Evolutionary conservation across 2,888 invertebrate genomes (phyloP), one percentile per base, ranked within the genome.

Genomic region (Eupsilia transversa): DNA sequence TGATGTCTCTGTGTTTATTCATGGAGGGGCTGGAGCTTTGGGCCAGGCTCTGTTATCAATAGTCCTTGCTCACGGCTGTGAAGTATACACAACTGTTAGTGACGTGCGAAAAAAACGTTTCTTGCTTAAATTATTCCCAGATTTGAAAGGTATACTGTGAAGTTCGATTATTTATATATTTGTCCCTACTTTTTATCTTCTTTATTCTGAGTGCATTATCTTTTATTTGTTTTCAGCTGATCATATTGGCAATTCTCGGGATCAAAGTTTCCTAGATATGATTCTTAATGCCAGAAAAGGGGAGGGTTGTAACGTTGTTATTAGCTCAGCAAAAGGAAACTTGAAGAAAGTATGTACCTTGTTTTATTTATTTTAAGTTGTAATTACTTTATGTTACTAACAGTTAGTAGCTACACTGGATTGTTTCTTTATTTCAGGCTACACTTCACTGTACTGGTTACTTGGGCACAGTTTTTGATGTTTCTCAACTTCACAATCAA

Each of bases 1-100:
- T 5, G 85, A 86, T 0, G 83, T 78, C 74, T 82, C 52, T 0
- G 74, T 94, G 10, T 59, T 89, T 1, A 77, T 90, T 3, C 89
- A 89, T 52, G 90, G 87, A 63, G 90, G 89, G 0, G 74, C 93
- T 0, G 94, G 95, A 0, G 94, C 94, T 2, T 73, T 95, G 1
- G 95, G 95, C 0, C 95, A 95, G 81, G 95, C 95, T 1, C 82
- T 88, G 2, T 92, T 95, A 27, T 87, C 93, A 2, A 87, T 95
- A 3, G 91, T 91, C 0, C 83, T 95, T 9, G 92, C 91, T 1
- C 64, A 87, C 20, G 90, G 88, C 12, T 94, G 93, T 69, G 80
- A 89, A 52, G 92, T 95, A 0, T 94, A 93, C 57, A 90, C 94
- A 2, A 94, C 95, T 1, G 95, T 96, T 33, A 91, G 93, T 65